These are phyloP conservation scores for Coenobita brevimanus DNA, from an alignment of 1,140 invertebrate species.

Conservation along the genomic window DNA sequence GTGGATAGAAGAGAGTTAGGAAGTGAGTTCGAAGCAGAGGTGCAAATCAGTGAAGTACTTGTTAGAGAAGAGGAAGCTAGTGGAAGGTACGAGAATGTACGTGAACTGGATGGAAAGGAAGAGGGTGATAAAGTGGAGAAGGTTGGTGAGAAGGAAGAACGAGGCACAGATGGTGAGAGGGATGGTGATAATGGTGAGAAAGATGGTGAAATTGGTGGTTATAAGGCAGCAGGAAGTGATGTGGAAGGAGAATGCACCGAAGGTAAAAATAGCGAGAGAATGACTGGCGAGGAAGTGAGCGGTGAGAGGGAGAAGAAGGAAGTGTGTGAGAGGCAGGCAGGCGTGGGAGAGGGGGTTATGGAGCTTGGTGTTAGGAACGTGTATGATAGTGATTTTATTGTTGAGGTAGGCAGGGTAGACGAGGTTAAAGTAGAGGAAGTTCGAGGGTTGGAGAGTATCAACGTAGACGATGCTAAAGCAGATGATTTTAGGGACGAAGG, in stretches of 20 bases:
- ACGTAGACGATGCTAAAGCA: background rate
- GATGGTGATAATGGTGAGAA: background rate
- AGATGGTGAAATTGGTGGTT: too few relatives aligned
- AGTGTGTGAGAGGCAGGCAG: background rate
- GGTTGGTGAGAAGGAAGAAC: background rate
- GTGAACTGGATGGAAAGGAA: conserved; percentile 27
- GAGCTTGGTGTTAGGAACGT: background rate
- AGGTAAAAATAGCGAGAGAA: background rate
- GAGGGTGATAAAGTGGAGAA: background rate
- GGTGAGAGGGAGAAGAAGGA: background rate
- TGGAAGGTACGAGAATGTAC: background rate
- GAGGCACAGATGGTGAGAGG: background rate
- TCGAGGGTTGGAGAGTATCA: background rate
- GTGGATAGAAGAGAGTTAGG: background rate
- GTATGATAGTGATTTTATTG: too few relatives aligned
- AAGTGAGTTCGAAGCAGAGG: background rate
- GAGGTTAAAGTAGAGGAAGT: too few relatives aligned
- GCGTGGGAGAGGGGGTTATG: too few relatives aligned
- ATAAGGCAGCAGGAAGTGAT: background rate
- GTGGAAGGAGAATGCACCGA: background rate
- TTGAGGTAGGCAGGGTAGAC: too few relatives aligned
- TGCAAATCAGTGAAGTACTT: background rate
- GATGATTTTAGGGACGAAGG: background rate
- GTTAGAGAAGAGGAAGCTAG: background rate
- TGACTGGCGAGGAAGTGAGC: background rate